Base-by-base conservation (phyloP, 2,113 vertebrate genomes). In the Notiomystis cincta region DNA sequence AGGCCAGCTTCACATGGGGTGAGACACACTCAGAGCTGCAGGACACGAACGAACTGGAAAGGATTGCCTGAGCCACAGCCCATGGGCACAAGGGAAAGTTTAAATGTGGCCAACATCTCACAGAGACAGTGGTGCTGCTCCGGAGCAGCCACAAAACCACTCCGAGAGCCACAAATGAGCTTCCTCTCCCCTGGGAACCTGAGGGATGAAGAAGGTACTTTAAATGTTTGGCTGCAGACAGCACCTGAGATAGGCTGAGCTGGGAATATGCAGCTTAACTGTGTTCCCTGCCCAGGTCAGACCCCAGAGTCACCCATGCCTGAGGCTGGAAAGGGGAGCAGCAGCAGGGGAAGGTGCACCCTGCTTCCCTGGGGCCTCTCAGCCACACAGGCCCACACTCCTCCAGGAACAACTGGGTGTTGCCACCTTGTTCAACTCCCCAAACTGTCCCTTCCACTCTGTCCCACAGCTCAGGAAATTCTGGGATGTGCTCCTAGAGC, bases 241-340 rank as follows among this genome's bases (percentile, higher is more conserved):
- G 48, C 5, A 35, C 20, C 53, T 79, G 45, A 35, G 23, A 40
- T 2, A 45, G 69, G 71, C 47, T 85, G 51, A 66, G 62, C n/a
- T 66, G 75, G 42, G 44, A 61, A 57, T 38, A 21, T 9, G 18
- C 28, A 83, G 70, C 10, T 72, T 37, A 11, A 19, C 61, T 44
- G 9, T 28, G 20, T 16, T 57, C 28, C 13, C 48, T 75, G 48
- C 31, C 48, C 45, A 25, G 57, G 13, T 11, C 31, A 42, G 54
- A 35, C 1, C 44, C 7, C 25, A 33, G 35, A 42, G 20, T 3
- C 54, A 53, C 11, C 40, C 54, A 2, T 0, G 0, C 9, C 50
- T 23, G 10, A 5, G 73, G 60, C 0, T 50, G 37, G 23, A 18
- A 37, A 4, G 0, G 1, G 30, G 35, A 82, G 51, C 57, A 51